A percentile compares a stretch with the other conserved stretches of the same genome.
Conservation (phyloP, 2,797 vertebrate species). For the Catamblyrhynchus diadema region DNA sequence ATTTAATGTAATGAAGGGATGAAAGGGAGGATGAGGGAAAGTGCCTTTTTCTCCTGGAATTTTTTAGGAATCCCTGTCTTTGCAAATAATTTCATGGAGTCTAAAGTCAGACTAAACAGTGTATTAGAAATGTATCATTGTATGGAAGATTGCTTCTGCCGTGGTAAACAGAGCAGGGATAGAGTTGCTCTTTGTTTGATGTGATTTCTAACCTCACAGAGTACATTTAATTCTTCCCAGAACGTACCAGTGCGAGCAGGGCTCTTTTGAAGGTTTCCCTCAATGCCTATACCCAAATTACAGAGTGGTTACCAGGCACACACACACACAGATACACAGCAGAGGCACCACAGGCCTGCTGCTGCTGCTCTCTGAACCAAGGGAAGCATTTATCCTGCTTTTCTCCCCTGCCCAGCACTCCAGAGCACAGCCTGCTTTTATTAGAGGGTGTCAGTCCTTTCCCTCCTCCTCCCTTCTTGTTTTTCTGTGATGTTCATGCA, state of each 20-base stretch:
- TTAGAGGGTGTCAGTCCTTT: constrained; percentile 23
- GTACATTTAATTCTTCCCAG: constrained; percentile 54
- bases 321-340: not conserved
- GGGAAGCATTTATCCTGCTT: constrained; percentile 2
- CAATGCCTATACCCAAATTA: not conserved
- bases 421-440: constrained; percentile 52
- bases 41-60: not conserved
- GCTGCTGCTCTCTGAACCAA: not conserved
- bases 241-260: not conserved
- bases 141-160: constrained; percentile 34
- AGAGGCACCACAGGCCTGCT: not conserved
- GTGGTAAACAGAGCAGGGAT: constrained; percentile 33
- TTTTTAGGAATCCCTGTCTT: constrained; percentile 36
- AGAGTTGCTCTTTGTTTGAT: constrained; percentile 23
- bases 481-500: not conserved
- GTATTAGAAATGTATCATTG: constrained; percentile 39
- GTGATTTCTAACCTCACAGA: not conserved
- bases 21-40: not conserved
- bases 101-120: constrained; percentile 76
- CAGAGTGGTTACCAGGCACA: not conserved
- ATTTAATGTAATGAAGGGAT: not conserved
- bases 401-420: not conserved
- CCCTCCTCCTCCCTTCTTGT: not conserved
- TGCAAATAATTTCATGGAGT: constrained; percentile 54
- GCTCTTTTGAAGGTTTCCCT: constrained; percentile 4